These are phyloP conservation scores for Drosophila anomalata DNA, from an alignment of 2,888 invertebrate species.

Conservation along the genomic window DNA sequence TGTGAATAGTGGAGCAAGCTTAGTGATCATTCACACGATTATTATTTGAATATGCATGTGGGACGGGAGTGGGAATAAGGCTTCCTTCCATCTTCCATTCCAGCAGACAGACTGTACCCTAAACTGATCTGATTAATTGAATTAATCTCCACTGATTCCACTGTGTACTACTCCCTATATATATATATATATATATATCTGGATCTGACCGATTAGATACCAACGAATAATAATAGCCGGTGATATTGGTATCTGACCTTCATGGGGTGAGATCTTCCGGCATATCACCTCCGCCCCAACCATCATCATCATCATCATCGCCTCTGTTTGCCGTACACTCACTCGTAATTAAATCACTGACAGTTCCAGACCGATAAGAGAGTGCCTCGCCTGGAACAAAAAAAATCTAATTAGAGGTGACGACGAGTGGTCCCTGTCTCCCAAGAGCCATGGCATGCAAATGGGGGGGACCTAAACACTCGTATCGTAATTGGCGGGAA, in stretches of 20 bases:
- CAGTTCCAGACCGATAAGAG: constrained; percentile 21
- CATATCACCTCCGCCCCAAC: not conserved
- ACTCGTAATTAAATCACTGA: constrained; percentile 41
- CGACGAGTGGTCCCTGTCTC: constrained; percentile 7
- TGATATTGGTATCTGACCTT: constrained; percentile 39
- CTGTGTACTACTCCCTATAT: not conserved
- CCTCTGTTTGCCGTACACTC: constrained; percentile 14
- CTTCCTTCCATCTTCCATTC: no score
- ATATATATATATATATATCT: not conserved
- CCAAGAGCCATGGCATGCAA: constrained; percentile 19
- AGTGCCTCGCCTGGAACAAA: constrained; percentile 6
- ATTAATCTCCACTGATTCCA: constrained; percentile 27
- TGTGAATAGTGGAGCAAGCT: not conserved
- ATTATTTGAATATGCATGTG: constrained; percentile 18
- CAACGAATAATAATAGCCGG: constrained; percentile 22
- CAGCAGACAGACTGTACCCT: constrained; percentile 15
- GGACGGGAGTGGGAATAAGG: not conserved
- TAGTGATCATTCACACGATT: constrained; percentile 41
- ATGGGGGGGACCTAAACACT: constrained; percentile 14
- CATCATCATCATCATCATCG: not conserved
- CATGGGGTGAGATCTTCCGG: not conserved
- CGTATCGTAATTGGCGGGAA: constrained; percentile 26
- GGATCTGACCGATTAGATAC: constrained; percentile 27
- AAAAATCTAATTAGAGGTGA: constrained; percentile 27
- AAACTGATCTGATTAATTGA: constrained; percentile 36